These are phyloP conservation scores for Myotis planiceps DNA, from an alignment of 2,797 vertebrate species.

Conservation along the genomic window DNA sequence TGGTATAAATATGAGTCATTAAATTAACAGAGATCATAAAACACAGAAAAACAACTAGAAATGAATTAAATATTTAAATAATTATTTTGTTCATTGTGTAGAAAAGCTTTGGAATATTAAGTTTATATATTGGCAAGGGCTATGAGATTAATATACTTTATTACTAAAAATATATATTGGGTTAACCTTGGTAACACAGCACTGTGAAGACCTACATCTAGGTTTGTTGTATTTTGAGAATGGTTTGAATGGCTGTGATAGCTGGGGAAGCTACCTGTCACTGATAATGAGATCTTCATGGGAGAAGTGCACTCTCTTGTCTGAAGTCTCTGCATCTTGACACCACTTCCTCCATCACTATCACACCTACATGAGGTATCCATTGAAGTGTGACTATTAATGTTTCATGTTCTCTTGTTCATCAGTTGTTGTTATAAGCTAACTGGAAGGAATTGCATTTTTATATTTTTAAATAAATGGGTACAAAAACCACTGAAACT, in stretches of 20 bases:
- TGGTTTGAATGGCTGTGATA: not conserved
- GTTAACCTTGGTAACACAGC: not conserved
- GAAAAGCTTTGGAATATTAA: conserved; percentile 46
- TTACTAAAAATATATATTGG: not conserved
- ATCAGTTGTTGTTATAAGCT: not conserved
- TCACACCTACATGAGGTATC: not conserved
- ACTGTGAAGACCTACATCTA: not conserved
- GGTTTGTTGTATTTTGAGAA: not conserved
- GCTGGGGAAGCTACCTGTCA: not conserved
- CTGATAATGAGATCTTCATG: accelerated
- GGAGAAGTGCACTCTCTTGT: not conserved
- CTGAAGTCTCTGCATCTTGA: not conserved
- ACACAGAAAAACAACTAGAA: not conserved
- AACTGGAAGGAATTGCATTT: not conserved
- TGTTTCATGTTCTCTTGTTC: not conserved
- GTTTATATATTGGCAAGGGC: not conserved
- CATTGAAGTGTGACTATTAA: not conserved
- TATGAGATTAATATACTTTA: not conserved
- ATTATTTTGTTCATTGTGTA: not conserved
- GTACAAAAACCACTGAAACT: not conserved
- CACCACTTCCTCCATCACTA: not conserved
- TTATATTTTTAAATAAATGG: conserved; percentile 24
- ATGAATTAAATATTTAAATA: conserved; percentile 1
- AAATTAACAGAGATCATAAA: not conserved
- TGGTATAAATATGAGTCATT: not conserved